Evolutionary conservation across 2,113 vertebrate genomes (phyloP).

Genomic region (Zosterops hypoxanthus): DNA sequence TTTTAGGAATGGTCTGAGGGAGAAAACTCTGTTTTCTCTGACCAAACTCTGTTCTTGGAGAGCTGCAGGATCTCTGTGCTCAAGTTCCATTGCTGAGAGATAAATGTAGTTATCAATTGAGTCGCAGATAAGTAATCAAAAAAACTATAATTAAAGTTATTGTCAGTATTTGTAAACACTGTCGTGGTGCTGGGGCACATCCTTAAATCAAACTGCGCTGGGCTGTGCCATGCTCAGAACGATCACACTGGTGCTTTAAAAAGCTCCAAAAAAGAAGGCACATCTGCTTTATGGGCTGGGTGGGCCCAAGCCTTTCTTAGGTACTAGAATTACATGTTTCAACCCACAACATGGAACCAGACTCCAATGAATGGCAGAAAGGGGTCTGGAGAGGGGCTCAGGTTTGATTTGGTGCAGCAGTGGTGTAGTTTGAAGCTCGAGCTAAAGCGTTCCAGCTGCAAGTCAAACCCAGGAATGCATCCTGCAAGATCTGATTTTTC

Average conservation of each 20-base stretch:
- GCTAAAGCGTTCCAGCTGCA: constrained; percentile 51
- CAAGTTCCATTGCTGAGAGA: not conserved
- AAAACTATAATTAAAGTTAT: not conserved
- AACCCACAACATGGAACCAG: constrained; percentile 18
- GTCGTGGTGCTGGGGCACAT: not conserved
- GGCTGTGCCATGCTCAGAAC: not conserved
- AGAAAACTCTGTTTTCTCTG: not conserved
- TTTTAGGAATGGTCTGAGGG: not conserved
- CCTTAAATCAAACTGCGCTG: not conserved
- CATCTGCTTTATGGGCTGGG: not conserved
- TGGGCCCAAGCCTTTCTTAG: not conserved
- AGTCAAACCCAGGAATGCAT: constrained; percentile 41
- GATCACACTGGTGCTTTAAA: not conserved
- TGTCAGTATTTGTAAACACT: not conserved
- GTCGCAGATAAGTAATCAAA: not conserved
- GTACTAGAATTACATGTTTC: constrained; percentile 36
- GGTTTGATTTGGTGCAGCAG: constrained; percentile 20
- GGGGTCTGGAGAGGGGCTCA: constrained; percentile 26
- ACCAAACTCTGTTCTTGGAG: not conserved
- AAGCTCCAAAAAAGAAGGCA: not conserved
- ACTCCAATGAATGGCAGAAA: not conserved
- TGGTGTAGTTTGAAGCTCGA: not conserved
- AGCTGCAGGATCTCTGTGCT: not conserved
- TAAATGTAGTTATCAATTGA: not conserved
- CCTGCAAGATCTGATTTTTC: constrained; percentile 26